Evolutionary conservation across 2,888 invertebrate species (phyloP).

Genomic region (Apodemia duryi): DNA sequence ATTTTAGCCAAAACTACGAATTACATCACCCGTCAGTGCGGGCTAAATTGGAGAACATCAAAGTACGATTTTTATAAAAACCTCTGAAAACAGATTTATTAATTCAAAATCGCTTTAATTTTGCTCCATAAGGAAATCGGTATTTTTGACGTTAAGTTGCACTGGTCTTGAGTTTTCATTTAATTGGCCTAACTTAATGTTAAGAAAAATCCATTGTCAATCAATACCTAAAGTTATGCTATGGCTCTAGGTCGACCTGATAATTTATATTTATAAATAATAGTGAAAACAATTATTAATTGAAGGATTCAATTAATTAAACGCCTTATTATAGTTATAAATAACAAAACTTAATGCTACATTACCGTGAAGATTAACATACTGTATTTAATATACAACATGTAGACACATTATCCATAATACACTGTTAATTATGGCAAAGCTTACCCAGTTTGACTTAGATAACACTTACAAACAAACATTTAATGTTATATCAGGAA

Average conservation of each 20-base stretch:
- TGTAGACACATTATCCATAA: conserved; percentile 11
- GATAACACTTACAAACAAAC: neutral
- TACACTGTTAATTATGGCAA: neutral
- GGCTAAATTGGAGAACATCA: too few species aligned
- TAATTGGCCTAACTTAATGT: too few species aligned
- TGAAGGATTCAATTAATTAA: neutral
- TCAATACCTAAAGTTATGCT: too few species aligned
- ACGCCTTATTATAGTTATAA: neutral
- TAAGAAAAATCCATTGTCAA: too few species aligned
- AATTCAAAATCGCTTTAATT: too few species aligned
- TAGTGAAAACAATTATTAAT: neutral
- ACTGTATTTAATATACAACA: neutral
- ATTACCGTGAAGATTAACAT: neutral
- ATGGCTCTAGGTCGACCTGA: neutral
- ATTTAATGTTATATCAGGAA: neutral
- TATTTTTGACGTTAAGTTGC: too few species aligned
- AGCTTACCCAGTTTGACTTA: conserved; percentile 1
- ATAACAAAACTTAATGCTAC: neutral
- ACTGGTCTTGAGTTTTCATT: too few species aligned
- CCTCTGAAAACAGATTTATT: too few species aligned
- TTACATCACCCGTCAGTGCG: too few species aligned
- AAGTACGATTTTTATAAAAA: too few species aligned
- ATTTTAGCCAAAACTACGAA: too few species aligned
- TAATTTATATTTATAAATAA: neutral
- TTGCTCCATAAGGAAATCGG: too few species aligned